Evolutionary conservation across 2,888 invertebrate species (phyloP).

Genomic region (Oeneis ivallda): DNA sequence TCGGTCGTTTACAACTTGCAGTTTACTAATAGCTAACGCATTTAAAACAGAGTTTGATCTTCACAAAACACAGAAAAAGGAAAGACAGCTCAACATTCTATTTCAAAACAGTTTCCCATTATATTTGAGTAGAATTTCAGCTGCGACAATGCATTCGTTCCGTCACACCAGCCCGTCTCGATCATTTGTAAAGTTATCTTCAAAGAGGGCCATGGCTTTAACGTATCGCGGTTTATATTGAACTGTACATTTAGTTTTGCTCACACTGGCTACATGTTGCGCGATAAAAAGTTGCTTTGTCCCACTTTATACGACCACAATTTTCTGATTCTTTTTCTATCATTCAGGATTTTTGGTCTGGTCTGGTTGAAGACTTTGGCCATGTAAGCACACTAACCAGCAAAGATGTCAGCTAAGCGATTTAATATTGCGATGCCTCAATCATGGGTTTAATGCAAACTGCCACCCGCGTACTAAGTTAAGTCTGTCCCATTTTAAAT

Average conservation of each 20-base stretch:
- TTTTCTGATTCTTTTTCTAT: too few relatives aligned
- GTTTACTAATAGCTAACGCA: not conserved
- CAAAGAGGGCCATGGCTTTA: slow-evolving; percentile 61
- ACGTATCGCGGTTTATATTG: slow-evolving; percentile 63
- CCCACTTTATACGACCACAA: not conserved
- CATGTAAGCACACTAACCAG: too few relatives aligned
- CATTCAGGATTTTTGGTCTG: too few relatives aligned
- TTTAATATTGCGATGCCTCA: too few relatives aligned
- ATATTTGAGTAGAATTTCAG: slow-evolving; percentile 45
- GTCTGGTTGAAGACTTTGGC: too few relatives aligned
- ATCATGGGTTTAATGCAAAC: too few relatives aligned
- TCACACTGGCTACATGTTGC: not conserved
- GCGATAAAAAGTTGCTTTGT: not conserved
- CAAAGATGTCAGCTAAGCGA: too few relatives aligned
- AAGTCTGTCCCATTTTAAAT: too few relatives aligned
- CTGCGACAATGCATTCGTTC: slow-evolving; percentile 65
- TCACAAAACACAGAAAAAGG: not conserved
- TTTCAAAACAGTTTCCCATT: slow-evolving; percentile 39
- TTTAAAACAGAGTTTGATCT: slow-evolving; percentile 10
- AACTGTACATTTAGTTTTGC: slow-evolving; percentile 44
- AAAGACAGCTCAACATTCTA: slow-evolving; percentile 19
- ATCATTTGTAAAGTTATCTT: slow-evolving; percentile 72
- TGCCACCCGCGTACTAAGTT: too few relatives aligned
- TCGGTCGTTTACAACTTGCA: not conserved
- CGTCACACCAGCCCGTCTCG: slow-evolving; percentile 60